Evolutionary conservation across 2,888 invertebrate species (phyloP).

Genomic region (Oegoconia quadripuncta): DNA sequence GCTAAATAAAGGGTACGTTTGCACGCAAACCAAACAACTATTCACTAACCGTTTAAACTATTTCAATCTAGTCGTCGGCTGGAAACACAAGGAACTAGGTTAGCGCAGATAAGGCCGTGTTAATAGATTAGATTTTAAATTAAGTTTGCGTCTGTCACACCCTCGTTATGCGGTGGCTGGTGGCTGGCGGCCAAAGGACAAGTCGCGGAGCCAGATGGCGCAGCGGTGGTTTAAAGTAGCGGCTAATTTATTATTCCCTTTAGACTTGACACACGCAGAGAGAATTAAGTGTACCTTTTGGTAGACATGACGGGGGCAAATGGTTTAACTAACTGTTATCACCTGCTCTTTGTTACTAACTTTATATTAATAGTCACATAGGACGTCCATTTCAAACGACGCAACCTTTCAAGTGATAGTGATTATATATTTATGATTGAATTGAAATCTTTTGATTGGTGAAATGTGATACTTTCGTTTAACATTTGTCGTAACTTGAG

Average conservation of each 20-base stretch:
- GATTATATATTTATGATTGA: too few relatives aligned
- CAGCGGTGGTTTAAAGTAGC: slow-evolving; percentile 31
- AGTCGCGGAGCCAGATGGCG: slow-evolving; percentile 40
- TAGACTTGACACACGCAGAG: slow-evolving; percentile 25
- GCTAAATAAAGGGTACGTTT: not conserved
- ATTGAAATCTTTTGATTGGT: too few relatives aligned
- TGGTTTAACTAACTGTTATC: too few relatives aligned
- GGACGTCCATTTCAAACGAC: too few relatives aligned
- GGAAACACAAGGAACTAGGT: slow-evolving; percentile 29
- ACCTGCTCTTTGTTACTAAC: too few relatives aligned
- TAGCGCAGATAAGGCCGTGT: slow-evolving; percentile 39
- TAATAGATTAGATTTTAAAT: slow-evolving; percentile 54
- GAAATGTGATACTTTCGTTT: too few relatives aligned
- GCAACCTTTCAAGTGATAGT: too few relatives aligned
- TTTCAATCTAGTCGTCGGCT: slow-evolving; percentile 28
- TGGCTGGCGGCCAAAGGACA: slow-evolving; percentile 26
- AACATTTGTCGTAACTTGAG: too few relatives aligned
- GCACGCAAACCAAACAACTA: slow-evolving; percentile 9
- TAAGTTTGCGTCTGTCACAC: slow-evolving; percentile 53
- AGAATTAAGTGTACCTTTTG: too few relatives aligned
- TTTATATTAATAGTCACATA: too few relatives aligned
- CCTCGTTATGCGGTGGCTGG: slow-evolving; percentile 38
- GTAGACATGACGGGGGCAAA: too few relatives aligned
- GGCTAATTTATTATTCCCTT: slow-evolving; percentile 45
- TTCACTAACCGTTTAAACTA: slow-evolving; percentile 22